phyloP scores from a whole-genome alignment of 2,888 invertebrate genomes.

The Thalpophila matura region DNA sequence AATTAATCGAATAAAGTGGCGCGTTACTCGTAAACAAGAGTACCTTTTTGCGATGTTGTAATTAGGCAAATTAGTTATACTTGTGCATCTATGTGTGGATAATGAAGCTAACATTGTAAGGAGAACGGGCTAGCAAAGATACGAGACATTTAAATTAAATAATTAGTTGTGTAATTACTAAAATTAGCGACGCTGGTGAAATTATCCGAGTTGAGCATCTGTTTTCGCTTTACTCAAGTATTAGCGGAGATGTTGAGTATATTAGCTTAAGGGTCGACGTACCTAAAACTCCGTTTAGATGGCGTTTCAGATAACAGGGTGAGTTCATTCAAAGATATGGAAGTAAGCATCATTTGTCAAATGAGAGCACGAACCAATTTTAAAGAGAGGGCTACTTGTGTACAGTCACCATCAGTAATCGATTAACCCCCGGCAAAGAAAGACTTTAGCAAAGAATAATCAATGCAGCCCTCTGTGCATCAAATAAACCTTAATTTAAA shows the following conservation, averaged over 20 bases:
- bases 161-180: constrained; percentile 63
- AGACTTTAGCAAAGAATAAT: too few relatives aligned
- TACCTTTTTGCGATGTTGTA: constrained; percentile 54
- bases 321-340: constrained; percentile 2
- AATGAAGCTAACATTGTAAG: constrained; percentile 32
- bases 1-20: constrained; percentile 55
- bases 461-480: too few relatives aligned
- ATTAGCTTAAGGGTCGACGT: constrained; percentile 28
- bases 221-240: constrained; percentile 49
- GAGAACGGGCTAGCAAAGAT: constrained; percentile 32
- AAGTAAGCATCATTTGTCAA: not conserved
- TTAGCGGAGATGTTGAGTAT: constrained; percentile 20
- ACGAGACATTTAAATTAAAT: constrained; percentile 62
- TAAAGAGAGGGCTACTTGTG: too few relatives aligned
- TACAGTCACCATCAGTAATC: too few relatives aligned
- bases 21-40: constrained; percentile 44
- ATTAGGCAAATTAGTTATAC: constrained; percentile 55
- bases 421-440: too few relatives aligned
- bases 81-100: constrained; percentile 34
- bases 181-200: constrained; percentile 58
- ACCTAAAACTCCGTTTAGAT: not conserved
- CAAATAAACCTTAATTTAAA: too few relatives aligned
- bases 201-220: constrained; percentile 51
- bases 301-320: not conserved
- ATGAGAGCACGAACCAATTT: not conserved